Evolutionary conservation across 2,888 invertebrate genomes (phyloP).

Genomic region (Polydrusus tereticollis): DNA sequence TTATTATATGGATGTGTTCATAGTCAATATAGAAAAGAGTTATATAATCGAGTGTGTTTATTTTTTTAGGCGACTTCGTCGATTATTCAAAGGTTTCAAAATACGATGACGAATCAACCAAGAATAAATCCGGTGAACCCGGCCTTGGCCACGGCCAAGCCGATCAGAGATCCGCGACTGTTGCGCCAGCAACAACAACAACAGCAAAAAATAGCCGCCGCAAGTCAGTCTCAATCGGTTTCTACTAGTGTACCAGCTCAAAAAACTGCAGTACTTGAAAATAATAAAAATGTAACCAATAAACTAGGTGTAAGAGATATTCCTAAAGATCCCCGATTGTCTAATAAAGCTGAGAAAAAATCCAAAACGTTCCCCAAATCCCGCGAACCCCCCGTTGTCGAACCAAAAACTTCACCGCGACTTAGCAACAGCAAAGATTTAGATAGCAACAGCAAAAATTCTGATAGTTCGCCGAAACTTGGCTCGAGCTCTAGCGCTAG

Average conservation of each 20-base stretch:
- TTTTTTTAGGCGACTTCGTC: slow-evolving; percentile 47
- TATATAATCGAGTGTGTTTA: no score
- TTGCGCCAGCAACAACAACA: slow-evolving; percentile 24
- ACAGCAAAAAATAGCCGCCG: neutral
- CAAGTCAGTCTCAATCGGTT: neutral
- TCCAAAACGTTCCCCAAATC: slow-evolving; percentile 58
- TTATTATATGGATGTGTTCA: no score
- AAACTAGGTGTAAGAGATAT: slow-evolving; percentile 64
- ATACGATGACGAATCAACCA: slow-evolving; percentile 56
- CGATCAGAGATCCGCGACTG: slow-evolving; percentile 63
- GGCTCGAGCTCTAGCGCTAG: slow-evolving; percentile 56
- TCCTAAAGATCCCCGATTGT: slow-evolving; percentile 66
- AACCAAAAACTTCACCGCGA: slow-evolving; percentile 6
- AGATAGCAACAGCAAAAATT: neutral
- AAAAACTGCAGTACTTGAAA: slow-evolving; percentile 61
- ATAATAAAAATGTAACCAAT: slow-evolving; percentile 66
- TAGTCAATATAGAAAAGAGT: no score
- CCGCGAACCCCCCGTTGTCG: slow-evolving; percentile 33
- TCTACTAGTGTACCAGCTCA: slow-evolving; percentile 55
- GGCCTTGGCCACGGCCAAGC: slow-evolving; percentile 62
- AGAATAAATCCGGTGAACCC: slow-evolving; percentile 71
- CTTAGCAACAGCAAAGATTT: slow-evolving; percentile 42
- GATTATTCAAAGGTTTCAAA: slow-evolving; percentile 46
- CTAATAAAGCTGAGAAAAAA: slow-evolving; percentile 63
- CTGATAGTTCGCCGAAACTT: slow-evolving; percentile 31